Evolutionary conservation across 1,140 invertebrate genomes (phyloP), one percentile per base, ranked within the genome.

Genomic region (Mamestra configurata): DNA sequence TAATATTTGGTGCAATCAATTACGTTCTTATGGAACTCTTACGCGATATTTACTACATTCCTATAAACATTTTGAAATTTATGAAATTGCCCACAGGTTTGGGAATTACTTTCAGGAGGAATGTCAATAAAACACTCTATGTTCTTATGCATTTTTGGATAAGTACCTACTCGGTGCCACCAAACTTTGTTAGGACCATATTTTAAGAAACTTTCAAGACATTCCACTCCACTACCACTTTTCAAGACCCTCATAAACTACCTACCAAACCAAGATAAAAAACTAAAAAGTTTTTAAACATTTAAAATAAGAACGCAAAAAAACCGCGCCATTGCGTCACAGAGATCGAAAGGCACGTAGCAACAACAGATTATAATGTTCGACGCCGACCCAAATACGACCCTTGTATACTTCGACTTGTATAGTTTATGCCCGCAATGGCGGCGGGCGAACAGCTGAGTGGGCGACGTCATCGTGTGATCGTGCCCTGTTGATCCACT

Each of bases 321-420:
- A 59, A 18, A 24, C 15, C 0, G 53, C 3, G 11, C n/a, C 5
- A 37, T 75, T 57, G 11, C 53, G 37, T 75, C 71, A 59, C 51
- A 35, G 49, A 22, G 71, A 55, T 37, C 4, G 35, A 59, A 40
- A 57, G 5, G 13, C 40, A 18, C 31, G 24, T 64, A 64, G 73
- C 57, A 76, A 76, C 73, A 76, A 76, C 57, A 76, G 37, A 76
- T 76, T 76, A 61, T 46, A 61, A 49, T 49, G 43, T 35, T 61
- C 73, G 73, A 76, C 73, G 55, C 57, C 73, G 73, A 76, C 73
- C 73, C 57, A 76, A 76, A 76, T 76, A 46, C 57, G 35, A 46
- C n/a, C 20, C 20, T 49, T 8, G 53, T 24, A 20, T 53, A 18
- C 7, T 49, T n/a, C 27, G 27, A 31, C 27, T n/a, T 5, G 27